These are phyloP conservation scores for Willowsia nigromaculata DNA, from an alignment of 2,888 invertebrate genomes.

Conservation along the genomic window DNA sequence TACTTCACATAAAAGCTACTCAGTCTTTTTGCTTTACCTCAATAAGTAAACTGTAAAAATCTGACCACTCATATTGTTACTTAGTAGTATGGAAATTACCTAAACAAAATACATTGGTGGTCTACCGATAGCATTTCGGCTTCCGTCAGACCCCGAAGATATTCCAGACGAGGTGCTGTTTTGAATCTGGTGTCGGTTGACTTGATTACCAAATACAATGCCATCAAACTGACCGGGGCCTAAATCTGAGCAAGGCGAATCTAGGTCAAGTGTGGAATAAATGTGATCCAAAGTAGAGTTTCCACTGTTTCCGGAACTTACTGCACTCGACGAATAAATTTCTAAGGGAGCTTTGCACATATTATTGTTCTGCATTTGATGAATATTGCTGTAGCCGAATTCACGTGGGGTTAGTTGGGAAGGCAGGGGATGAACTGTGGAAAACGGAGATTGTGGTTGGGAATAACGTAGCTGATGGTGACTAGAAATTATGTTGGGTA, in stretches of 20 bases:
- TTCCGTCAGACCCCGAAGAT: conserved; percentile 70
- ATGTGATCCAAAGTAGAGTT: conserved; percentile 78
- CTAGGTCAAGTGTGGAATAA: conserved; percentile 77
- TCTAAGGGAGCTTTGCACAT: conserved; percentile 59
- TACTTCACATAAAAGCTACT: conserved; percentile 57
- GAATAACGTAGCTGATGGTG: conserved; percentile 53
- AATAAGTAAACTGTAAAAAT: not conserved
- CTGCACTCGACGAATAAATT: conserved; percentile 76
- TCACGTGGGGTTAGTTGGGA: conserved; percentile 73
- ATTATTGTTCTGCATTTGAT: conserved; percentile 47
- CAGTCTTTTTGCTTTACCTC: conserved; percentile 56
- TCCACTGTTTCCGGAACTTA: conserved; percentile 75
- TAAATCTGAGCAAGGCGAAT: conserved; percentile 70
- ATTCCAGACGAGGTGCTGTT: conserved; percentile 74
- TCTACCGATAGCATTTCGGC: not conserved
- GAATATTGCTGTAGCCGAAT: conserved; percentile 74
- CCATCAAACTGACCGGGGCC: conserved; percentile 65
- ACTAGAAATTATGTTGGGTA: conserved; percentile 23
- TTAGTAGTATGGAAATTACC: too few relatives aligned
- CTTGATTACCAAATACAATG: conserved; percentile 51
- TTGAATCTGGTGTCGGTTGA: conserved; percentile 69
- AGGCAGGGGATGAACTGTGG: conserved; percentile 71
- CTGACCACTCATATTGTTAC: too few relatives aligned
- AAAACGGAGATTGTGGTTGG: conserved; percentile 49
- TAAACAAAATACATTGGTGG: conserved; percentile 70